Evolutionary conservation across 2,888 invertebrate species (phyloP).

Genomic region (Lochmaea crataegi): DNA sequence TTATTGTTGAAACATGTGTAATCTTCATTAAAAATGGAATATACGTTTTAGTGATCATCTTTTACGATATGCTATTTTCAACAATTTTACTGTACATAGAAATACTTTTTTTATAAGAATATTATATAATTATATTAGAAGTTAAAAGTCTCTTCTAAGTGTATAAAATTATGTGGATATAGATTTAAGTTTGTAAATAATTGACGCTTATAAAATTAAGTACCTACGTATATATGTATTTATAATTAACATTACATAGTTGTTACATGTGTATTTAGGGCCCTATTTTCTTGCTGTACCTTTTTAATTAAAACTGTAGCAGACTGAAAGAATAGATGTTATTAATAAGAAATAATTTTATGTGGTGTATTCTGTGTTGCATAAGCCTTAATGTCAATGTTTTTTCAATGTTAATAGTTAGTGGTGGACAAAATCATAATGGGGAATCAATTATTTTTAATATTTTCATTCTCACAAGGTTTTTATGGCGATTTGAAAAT

Average conservation of each 20-base stretch:
- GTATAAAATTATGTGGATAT: conserved; percentile 23
- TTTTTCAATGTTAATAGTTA: no score
- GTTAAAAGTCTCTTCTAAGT: background rate
- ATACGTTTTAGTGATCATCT: background rate
- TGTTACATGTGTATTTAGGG: background rate
- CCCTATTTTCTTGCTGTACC: conserved; percentile 9
- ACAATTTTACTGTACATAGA: conserved; percentile 10
- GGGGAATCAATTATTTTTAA: no score
- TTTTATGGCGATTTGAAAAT: no score
- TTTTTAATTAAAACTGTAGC: background rate
- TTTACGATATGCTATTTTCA: background rate
- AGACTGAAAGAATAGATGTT: background rate
- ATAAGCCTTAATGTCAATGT: background rate
- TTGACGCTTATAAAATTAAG: conserved; percentile 15
- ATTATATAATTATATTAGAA: background rate
- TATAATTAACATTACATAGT: conserved; percentile 5
- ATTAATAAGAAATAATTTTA: background rate
- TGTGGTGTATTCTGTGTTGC: background rate
- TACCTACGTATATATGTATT: background rate
- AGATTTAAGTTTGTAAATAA: conserved; percentile 16
- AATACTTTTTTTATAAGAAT: background rate
- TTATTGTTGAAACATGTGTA: background rate
- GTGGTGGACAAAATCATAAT: no score
- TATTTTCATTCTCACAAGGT: no score
- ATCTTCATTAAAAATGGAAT: background rate